Percentiles rank a stretch among this genome's conserved stretches.
Evolutionary conservation across 2,797 vertebrate species (phyloP).

Genomic region (Gallinago stenura): DNA sequence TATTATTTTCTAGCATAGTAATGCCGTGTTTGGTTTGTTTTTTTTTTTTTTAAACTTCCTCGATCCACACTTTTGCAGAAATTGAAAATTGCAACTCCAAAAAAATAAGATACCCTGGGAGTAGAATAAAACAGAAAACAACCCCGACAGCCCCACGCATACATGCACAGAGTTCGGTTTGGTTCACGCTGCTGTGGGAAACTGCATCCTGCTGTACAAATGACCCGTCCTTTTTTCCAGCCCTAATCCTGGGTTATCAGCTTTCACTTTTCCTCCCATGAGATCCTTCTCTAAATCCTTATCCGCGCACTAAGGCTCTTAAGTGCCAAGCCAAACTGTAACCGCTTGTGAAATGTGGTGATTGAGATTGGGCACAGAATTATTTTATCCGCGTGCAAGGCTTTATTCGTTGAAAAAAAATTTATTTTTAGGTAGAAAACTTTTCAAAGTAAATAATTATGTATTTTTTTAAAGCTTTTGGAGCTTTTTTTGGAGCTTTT

Average conservation of each 20-base stretch:
- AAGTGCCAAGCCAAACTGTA: background rate
- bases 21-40: background rate
- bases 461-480: background rate
- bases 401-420: background rate
- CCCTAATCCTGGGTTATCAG: background rate
- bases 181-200: background rate
- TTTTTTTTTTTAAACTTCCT: background rate
- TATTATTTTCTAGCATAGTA: background rate
- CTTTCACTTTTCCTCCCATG: background rate
- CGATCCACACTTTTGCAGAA: too few species aligned
- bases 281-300: background rate
- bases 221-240: background rate
- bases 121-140: background rate
- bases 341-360: background rate
- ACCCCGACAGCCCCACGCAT: too few species aligned
- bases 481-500: background rate
- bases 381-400: background rate
- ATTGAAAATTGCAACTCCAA: background rate
- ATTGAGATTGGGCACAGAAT: background rate
- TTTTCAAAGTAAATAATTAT: background rate
- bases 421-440: background rate
- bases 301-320: background rate
- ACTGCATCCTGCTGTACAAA: background rate
- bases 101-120: fast-evolving
- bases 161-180: fast-evolving